Percentiles rank a stretch among this genome's conserved stretches.
Evolutionary conservation across 2,113 vertebrate genomes (phyloP).

Genomic region (Apteryx mantelli): DNA sequence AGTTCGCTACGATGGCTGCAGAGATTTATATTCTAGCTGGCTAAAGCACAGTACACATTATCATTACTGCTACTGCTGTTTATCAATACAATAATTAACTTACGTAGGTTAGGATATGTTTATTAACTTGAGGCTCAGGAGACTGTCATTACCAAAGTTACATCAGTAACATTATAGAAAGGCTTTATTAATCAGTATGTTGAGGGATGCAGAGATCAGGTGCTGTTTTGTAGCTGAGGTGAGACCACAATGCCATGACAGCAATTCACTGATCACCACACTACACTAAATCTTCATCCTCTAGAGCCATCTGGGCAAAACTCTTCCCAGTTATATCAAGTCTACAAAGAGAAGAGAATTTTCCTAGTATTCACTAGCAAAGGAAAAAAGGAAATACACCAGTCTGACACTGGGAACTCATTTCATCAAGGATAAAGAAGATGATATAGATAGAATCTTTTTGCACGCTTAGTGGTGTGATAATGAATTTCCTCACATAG

Average conservation of each 20-base stretch:
- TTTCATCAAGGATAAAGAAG: not conserved
- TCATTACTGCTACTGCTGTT: not conserved
- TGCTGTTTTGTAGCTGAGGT: not conserved
- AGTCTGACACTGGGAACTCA: not conserved
- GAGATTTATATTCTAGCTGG: not conserved
- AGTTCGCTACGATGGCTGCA: not conserved
- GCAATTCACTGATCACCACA: not conserved
- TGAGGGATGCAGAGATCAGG: not conserved
- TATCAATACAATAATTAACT: not conserved
- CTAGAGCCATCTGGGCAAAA: not conserved
- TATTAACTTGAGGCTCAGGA: not conserved
- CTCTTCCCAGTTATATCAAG: not conserved
- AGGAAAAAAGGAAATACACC: not conserved
- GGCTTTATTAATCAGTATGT: not conserved
- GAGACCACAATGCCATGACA: not conserved
- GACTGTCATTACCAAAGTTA: not conserved
- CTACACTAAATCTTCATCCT: not conserved
- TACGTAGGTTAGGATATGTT: not conserved
- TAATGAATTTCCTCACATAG: not conserved
- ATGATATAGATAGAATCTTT: not conserved
- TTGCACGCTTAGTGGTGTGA: not conserved
- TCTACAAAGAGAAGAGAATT: not conserved
- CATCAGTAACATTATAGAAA: not conserved
- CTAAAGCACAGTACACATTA: not conserved
- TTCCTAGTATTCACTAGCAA: not conserved